These are phyloP conservation scores for Hemiscyllium ocellatum DNA, from an alignment of 2,113 vertebrate species.

Conservation along the genomic window DNA sequence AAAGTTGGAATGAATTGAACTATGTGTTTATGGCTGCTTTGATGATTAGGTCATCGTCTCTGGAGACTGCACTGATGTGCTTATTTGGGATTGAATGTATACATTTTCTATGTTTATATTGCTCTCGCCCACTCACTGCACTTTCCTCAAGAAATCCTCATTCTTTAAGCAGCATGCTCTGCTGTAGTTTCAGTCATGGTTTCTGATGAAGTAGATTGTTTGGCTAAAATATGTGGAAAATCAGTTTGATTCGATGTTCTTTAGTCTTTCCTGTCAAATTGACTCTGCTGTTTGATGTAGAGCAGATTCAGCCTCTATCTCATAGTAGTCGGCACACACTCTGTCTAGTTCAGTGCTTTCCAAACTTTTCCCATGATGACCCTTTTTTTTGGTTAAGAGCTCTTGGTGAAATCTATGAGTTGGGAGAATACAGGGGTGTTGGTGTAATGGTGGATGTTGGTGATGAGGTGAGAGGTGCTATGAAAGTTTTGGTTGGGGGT, in stretches of 20 bases:
- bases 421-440: too few species aligned
- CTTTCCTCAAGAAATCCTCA: neutral
- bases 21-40: neutral
- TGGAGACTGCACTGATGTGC: neutral
- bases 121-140: neutral
- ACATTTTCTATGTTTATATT: neutral
- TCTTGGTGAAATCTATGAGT: too few species aligned
- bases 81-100: neutral
- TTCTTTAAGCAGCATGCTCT: neutral
- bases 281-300: neutral
- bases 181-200: neutral
- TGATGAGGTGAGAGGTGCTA: too few species aligned
- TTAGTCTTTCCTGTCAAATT: neutral
- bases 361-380: too few species aligned
- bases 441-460: too few species aligned
- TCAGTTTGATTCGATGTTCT: neutral
- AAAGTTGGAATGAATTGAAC: neutral
- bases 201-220: neutral
- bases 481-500: too few species aligned
- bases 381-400: too few species aligned
- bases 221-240: too few species aligned
- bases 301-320: neutral
- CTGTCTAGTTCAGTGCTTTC: too few species aligned
- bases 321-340: too few species aligned
- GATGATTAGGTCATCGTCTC: too few species aligned